Evolutionary conservation across 1,140 invertebrate genomes (phyloP).

Genomic region (Rhagoletis pomonella): DNA sequence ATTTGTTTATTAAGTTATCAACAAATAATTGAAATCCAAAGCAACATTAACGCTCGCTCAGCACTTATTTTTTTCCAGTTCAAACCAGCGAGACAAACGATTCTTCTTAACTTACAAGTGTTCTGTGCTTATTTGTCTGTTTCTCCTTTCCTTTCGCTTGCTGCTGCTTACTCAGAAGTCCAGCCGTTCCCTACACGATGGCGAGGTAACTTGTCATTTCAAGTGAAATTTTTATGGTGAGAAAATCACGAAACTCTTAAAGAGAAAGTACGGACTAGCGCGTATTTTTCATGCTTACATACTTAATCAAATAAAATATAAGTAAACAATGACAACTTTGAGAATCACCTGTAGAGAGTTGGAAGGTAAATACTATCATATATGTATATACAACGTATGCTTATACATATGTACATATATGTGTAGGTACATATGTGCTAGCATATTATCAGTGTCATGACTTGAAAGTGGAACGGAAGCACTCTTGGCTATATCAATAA

Average conservation of each 20-base stretch:
- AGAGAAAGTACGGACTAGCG: not conserved
- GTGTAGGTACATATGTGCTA: not conserved
- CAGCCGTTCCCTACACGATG: not conserved
- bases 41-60: not conserved
- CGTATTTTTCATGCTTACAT: not conserved
- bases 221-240: not conserved
- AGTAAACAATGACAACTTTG: slow-evolving; percentile 1
- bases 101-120: not conserved
- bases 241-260: not conserved
- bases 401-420: not conserved
- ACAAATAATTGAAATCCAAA: not conserved
- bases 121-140: not conserved
- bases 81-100: not conserved
- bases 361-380: not conserved
- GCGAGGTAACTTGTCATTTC: not conserved
- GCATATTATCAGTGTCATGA: not conserved
- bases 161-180: not conserved
- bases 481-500: not conserved
- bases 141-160: not conserved
- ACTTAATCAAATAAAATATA: not conserved
- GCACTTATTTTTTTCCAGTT: not conserved
- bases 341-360: not conserved
- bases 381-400: no score
- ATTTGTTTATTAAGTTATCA: not conserved
- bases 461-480: not conserved